Conservation (phyloP, 2,797 vertebrate species). For the Tapirus indicus region DNA sequence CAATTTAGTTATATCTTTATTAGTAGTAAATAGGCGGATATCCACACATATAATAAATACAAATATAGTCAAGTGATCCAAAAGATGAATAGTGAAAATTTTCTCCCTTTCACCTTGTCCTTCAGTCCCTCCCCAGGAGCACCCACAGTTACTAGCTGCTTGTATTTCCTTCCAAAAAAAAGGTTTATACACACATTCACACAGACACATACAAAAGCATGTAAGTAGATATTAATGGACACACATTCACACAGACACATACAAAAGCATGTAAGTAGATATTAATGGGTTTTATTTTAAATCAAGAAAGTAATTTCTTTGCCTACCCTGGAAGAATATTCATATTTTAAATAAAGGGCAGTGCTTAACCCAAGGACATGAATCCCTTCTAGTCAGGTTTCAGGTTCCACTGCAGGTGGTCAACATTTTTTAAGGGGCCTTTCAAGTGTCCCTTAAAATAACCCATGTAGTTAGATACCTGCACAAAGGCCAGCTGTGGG, state of each 20-base stretch:
- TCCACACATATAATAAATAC: not conserved
- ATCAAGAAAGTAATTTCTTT: not conserved
- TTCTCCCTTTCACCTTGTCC: not conserved
- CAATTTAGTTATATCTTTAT: not conserved
- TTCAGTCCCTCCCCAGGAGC: not conserved
- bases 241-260: not conserved
- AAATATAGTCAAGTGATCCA: not conserved
- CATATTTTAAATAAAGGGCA: conserved; percentile 7
- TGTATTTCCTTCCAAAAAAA: not conserved
- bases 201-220: not conserved
- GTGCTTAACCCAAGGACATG: not conserved
- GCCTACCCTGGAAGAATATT: not conserved
- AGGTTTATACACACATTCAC: not conserved
- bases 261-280: not conserved
- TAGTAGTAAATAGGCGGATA: not conserved
- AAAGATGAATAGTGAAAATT: not conserved
- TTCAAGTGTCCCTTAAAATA: not conserved
- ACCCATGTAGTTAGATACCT: not conserved
- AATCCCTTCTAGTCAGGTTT: not conserved
- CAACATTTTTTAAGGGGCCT: not conserved
- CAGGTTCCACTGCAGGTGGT: not conserved
- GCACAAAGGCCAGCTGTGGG: not conserved
- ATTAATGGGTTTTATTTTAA: not conserved
- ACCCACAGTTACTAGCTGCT: not conserved
- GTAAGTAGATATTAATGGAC: not conserved